phyloP scores from a whole-genome alignment of 2,113 vertebrate species.

The Myotis lucifugus region DNA sequence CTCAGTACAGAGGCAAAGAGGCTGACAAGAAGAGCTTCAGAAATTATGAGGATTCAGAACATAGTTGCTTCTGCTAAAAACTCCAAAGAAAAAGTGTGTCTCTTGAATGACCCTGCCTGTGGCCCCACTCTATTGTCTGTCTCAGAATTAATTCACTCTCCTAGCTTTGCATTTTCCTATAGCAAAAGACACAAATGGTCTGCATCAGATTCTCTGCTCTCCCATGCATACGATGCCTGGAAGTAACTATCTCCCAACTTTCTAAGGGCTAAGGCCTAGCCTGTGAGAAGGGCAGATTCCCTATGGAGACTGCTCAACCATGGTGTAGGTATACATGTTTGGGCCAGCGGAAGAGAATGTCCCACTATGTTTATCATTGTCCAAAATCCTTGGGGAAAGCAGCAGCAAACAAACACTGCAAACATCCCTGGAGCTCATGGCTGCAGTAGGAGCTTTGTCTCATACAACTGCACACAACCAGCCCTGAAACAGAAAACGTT shows the following conservation, averaged over 20 bases:
- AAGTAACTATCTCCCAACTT: conserved; percentile 64
- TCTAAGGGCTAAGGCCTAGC: conserved; percentile 74
- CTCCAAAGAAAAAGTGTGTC: conserved; percentile 27
- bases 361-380: conserved; percentile 38
- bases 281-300: conserved; percentile 81
- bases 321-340: conserved; percentile 84
- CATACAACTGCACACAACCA: conserved; percentile 51
- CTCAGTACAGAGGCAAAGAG: background rate
- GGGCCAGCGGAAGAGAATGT: conserved; percentile 68
- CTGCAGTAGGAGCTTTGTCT: conserved; percentile 46
- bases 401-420: conserved; percentile 63
- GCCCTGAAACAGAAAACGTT: background rate
- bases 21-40: background rate
- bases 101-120: background rate
- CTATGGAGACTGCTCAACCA: conserved; percentile 75
- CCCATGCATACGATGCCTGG: conserved; percentile 46
- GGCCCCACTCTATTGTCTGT: background rate
- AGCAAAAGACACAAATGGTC: conserved; percentile 29
- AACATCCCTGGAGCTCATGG: conserved; percentile 51
- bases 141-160: conserved; percentile 44
- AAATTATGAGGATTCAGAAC: background rate
- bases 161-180: conserved; percentile 43
- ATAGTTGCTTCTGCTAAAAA: conserved; percentile 1
- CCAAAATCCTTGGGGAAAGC: conserved; percentile 67
- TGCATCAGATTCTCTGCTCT: conserved; percentile 17